Evolutionary conservation across 2,113 vertebrate species (phyloP).

Genomic region (Rattus rattus): DNA sequence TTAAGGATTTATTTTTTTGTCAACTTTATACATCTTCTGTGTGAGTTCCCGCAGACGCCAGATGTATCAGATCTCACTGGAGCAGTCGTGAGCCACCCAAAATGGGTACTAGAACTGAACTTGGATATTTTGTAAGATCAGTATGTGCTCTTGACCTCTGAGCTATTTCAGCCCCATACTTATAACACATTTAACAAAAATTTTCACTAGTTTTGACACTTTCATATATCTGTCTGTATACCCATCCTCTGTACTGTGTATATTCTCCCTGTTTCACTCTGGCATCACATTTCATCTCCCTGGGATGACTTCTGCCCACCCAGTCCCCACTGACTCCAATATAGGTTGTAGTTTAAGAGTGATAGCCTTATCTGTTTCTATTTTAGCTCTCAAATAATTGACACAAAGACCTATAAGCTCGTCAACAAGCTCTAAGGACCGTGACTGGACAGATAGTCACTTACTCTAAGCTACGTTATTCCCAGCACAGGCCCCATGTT

Average conservation of each 20-base stretch:
- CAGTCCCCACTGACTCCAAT: not conserved
- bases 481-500: too few species aligned
- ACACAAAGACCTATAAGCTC: too few species aligned
- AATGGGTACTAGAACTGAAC: not conserved
- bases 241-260: not conserved
- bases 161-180: not conserved
- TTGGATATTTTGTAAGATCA: not conserved
- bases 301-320: not conserved
- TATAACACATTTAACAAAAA: not conserved
- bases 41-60: not conserved
- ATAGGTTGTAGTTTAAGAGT: too few species aligned
- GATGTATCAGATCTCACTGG: not conserved
- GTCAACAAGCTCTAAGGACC: too few species aligned
- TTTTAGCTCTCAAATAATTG: too few species aligned
- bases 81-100: not conserved
- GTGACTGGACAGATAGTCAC: too few species aligned
- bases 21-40: not conserved
- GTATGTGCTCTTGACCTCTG: not conserved
- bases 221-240: not conserved
- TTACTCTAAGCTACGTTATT: too few species aligned
- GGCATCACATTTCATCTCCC: not conserved
- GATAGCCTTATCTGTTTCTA: too few species aligned
- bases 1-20: not conserved
- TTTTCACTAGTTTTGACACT: not conserved
- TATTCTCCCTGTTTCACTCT: not conserved